Base-by-base conservation (phyloP, 2,888 invertebrate genomes). In the Tetheella fluctuosa region DNA sequence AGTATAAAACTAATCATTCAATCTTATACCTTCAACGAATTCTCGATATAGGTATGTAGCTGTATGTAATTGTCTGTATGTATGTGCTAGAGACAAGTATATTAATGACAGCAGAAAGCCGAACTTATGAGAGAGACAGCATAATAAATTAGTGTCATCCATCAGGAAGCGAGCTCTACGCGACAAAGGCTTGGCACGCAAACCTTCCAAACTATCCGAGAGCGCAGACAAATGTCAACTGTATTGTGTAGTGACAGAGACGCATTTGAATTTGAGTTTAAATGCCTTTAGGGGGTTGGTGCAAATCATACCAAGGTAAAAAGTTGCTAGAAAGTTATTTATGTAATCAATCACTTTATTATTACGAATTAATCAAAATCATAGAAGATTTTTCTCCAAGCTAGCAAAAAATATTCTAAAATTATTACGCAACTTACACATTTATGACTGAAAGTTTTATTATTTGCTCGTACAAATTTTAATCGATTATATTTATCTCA, bases 91-190 rank as follows among this genome's bases (percentile, higher is more conserved):
- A 60, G 69, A 73, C 73, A 68, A 69, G 61, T 70, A 65, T 79
- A 79, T 79, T 76, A 79, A 79, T 76, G 79, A 73, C 62, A 61
- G 63, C 70, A 61, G 63, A 59, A 67, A 54, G 69, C 69, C 67
- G 64, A 69, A 76, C 77, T 74, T 74, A 75, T 73, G 77, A 77
- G 74, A 68, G 70, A 70, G 74, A 75, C 76, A 70, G 70, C 71
- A 70, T 76, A 73, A 79, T 72, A 73, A 73, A 82, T 82, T 77
- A 73, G 70, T 64, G 64, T 68, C 76, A 81, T 82, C 76, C 69
- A 73, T 81, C 81, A 80, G 76, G 71, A 73, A 67, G 71, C 74
- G 48, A 48, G 48, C 48, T 48, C 48, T 10, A n/a, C 10, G 20
- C 64, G 74, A 77, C 76, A 75, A 71, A 76, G 68, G 68, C 71